Conservation (phyloP, 2,113 vertebrate species). For the Hyaena hyaena region DNA sequence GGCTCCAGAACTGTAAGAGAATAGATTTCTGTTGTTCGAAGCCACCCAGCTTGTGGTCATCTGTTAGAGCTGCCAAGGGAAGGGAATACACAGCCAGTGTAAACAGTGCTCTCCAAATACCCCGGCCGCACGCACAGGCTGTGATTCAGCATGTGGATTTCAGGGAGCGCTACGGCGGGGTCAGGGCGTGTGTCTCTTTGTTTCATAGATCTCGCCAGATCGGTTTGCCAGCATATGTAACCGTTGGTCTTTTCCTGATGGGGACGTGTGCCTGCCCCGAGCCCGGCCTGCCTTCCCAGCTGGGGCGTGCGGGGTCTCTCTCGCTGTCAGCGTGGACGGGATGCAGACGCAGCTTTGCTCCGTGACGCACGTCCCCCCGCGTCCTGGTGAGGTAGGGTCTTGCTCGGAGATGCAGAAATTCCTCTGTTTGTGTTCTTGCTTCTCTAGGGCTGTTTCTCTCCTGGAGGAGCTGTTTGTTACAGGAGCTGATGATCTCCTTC, state of each 20-base stretch:
- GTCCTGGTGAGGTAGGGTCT: background rate
- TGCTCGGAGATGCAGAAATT: rapidly evolving
- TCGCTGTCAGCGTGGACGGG: rapidly evolving
- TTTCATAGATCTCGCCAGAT: background rate
- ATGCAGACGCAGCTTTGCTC: rapidly evolving
- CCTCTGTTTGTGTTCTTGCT: background rate
- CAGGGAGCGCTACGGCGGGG: background rate
- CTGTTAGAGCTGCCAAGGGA: background rate
- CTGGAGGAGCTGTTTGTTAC: background rate
- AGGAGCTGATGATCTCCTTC: background rate
- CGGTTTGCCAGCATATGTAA: background rate
- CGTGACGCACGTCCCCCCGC: rapidly evolving
- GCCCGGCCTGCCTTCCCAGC: background rate
- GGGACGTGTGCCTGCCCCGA: rapidly evolving
- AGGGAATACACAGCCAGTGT: background rate
- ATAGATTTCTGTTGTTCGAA: background rate
- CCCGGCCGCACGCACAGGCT: background rate
- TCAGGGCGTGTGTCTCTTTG: background rate
- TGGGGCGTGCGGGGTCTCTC: rapidly evolving
- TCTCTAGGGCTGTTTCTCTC: background rate
- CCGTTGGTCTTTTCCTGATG: rapidly evolving
- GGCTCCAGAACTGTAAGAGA: background rate
- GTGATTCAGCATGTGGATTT: background rate
- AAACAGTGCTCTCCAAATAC: background rate
- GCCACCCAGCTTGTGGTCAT: background rate